Conservation (phyloP, 1,140 invertebrate species). For the Phocides pigmalion region DNA sequence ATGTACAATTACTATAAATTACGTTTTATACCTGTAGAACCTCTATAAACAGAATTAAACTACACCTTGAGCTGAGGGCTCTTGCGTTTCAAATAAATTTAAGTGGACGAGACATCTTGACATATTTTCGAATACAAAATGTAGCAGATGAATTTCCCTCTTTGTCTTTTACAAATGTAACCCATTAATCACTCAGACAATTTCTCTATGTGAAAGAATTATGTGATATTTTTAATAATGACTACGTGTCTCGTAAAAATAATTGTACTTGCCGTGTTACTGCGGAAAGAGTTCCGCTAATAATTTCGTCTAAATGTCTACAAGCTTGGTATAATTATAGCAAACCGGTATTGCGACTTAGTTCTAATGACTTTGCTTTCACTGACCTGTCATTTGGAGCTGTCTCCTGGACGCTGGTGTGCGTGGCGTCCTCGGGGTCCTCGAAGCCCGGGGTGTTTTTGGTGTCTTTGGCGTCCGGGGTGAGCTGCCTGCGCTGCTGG, state of each 20-base stretch:
- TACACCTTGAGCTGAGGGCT: constrained; percentile 14
- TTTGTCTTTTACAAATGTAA: constrained; percentile 22
- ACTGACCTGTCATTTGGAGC: constrained; percentile 79
- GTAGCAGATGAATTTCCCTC: constrained; percentile 25
- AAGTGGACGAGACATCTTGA: constrained; percentile 21
- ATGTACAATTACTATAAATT: constrained; percentile 29
- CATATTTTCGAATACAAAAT: constrained; percentile 30
- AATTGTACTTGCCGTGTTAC: constrained; percentile 1
- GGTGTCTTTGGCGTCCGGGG: constrained; percentile 67
- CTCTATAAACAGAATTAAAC: constrained; percentile 5
- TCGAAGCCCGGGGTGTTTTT: constrained; percentile 61
- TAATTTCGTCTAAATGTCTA: constrained; percentile 1
- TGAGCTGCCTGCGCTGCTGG: constrained; percentile 50
- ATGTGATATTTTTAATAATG: constrained; percentile 15
- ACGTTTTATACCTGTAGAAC: constrained; percentile 27
- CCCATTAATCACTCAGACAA: constrained; percentile 27
- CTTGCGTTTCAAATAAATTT: constrained; percentile 30
- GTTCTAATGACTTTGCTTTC: constrained; percentile 11
- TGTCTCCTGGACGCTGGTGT: constrained; percentile 76
- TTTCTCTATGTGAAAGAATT: constrained; percentile 18
- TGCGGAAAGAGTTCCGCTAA: not conserved
- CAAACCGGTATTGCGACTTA: constrained; percentile 1
- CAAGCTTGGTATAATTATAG: constrained; percentile 13
- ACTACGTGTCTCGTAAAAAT: constrained; percentile 14
- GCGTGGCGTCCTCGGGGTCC: constrained; percentile 68